Base-by-base conservation (phyloP, 2,113 vertebrate genomes). In the Malurus cyaneus region DNA sequence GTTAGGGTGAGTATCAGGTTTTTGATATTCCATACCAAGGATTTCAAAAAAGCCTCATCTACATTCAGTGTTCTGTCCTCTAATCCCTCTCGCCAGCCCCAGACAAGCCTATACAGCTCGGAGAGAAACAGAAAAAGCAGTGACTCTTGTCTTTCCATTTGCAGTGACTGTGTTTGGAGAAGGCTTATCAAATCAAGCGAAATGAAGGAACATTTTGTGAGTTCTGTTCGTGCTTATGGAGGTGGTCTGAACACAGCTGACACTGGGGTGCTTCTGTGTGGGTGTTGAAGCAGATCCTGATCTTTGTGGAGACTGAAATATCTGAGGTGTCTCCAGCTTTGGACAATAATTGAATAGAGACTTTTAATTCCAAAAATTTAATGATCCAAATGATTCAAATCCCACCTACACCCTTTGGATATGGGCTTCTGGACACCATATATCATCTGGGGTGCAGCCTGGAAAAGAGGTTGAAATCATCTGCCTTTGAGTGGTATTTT, bases 351-450 rank as follows among this genome's bases (percentile, higher is more conserved):
- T 47, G 41, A 79, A 66, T 14, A 79, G 61, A 50, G 21, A n/a
- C 7, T 76, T 88, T 57, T 66, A 61, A 61, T 69, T 72, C 34
- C 25, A 60, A 52, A 91, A n/a, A 71, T 31, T 24, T 49, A 32
- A 56, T 0, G 1, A 64, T 61, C 52, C 18, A 52, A 26, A 80
- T 0, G 0, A 47, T 67, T 80, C 23, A 91, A 47, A 67, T 67
- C 26, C 23, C 26, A 67, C 41, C n/a, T 52, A 14, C 6, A 18
- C 7, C 26, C 23, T 69, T 86, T 85, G 42, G 49, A 34, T 79
- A 28, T 34, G 59, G 46, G 46, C 41, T 91, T 79, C 44, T 39
- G 78, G 57, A 59, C 61, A 62, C 16, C 9, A 6, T 24, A 25
- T 9, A 13, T 42, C 13, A 34, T 28, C 36, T 28, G 8, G 8